phyloP scores from a whole-genome alignment of 2,797 vertebrate species.

The Corythornis leucogaster region DNA sequence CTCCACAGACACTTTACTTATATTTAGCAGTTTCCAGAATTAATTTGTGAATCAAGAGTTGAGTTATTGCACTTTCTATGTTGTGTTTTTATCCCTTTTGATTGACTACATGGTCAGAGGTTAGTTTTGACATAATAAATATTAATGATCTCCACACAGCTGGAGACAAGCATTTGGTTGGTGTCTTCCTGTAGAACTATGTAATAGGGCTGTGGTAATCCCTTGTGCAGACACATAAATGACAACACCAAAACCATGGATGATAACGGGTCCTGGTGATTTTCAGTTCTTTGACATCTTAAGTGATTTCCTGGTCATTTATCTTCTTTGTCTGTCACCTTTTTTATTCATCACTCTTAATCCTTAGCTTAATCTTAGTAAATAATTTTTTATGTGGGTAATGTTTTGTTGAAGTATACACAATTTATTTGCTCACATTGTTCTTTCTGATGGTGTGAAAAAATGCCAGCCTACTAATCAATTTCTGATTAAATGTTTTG shows the following conservation, averaged over 20 bases:
- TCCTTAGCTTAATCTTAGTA: neutral
- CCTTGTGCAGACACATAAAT: neutral
- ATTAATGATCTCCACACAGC: neutral
- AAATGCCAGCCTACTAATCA: neutral
- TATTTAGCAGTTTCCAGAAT: neutral
- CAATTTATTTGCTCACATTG: neutral
- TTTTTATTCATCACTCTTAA: neutral
- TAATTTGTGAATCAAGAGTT: neutral
- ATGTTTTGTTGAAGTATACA: neutral
- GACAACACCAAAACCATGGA: neutral
- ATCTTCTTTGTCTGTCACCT: neutral
- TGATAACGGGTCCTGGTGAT: neutral
- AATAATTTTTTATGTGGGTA: neutral
- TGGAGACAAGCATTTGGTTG: accelerated
- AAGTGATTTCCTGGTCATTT: neutral
- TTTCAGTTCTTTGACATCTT: neutral
- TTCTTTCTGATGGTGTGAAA: neutral
- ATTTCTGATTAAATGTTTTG: neutral
- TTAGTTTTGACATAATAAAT: neutral
- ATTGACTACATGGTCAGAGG: neutral
- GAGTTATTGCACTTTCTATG: neutral
- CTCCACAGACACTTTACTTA: neutral
- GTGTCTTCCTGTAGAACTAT: neutral
- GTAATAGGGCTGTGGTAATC: neutral
- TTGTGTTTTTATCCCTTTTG: neutral